Evolutionary conservation across 2,888 invertebrate genomes (phyloP).

Genomic region (Theretra japonica): DNA sequence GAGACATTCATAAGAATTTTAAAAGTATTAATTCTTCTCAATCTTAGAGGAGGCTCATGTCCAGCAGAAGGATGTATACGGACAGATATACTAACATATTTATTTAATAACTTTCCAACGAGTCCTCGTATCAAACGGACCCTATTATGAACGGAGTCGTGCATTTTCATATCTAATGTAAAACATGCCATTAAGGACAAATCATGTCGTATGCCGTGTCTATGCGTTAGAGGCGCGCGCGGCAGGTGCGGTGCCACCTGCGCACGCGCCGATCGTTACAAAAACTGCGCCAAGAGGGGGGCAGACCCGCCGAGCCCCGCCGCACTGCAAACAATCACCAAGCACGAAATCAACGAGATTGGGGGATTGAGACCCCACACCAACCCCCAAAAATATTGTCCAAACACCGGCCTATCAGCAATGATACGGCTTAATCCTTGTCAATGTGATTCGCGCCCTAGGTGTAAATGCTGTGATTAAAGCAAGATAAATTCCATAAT

Average conservation of each 20-base stretch:
- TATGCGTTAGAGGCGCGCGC: slow-evolving; percentile 67
- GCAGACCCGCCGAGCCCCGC: slow-evolving; percentile 36
- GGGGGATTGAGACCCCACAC: slow-evolving; percentile 13
- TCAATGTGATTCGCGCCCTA: not conserved
- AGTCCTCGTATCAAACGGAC: not conserved
- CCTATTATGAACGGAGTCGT: not conserved
- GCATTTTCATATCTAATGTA: slow-evolving; percentile 7
- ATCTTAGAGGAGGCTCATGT: too few relatives aligned
- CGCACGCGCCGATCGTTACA: slow-evolving; percentile 78
- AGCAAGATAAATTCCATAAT: too few relatives aligned
- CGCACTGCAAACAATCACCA: slow-evolving; percentile 30
- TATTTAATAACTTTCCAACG: not conserved
- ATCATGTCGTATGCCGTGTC: slow-evolving; percentile 70
- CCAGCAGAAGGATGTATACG: too few relatives aligned
- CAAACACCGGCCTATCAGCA: not conserved
- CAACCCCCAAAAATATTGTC: not conserved
- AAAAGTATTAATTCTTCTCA: too few relatives aligned
- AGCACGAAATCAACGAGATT: slow-evolving; percentile 21
- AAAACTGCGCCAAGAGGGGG: slow-evolving; percentile 67
- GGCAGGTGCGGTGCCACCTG: slow-evolving; percentile 84
- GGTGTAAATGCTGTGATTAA: not conserved
- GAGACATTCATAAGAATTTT: too few relatives aligned
- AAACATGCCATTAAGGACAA: slow-evolving; percentile 46
- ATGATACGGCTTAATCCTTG: not conserved
- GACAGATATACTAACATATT: too few relatives aligned